Evolutionary conservation across 2,888 invertebrate species (phyloP), one percentile per base, ranked within the genome.

Genomic region (Lagria hirta): DNA sequence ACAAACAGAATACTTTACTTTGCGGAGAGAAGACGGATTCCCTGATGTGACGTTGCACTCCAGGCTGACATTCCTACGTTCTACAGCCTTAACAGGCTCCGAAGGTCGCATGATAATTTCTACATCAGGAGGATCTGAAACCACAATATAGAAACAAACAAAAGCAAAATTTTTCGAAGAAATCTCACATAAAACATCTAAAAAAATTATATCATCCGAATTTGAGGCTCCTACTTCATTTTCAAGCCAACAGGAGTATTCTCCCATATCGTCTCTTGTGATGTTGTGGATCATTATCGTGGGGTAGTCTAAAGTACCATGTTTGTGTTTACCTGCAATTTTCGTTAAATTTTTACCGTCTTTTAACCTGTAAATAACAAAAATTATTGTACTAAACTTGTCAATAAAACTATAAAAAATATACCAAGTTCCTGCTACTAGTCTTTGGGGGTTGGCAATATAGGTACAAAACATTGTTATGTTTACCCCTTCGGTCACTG

Each of bases 121-220:
- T 1, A 91, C 91, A 66, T 79, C 77, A 0, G 92, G 91, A 58
- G 86, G 84, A 74, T 80, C 91, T 91, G 73, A 5, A 7, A 10
- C 11, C 4, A 27, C 18, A 29, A 12, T 6, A 3, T 8, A 8
- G 14, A 16, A 11, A 33, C 8, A 36, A 17, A 41, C n/a, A 43
- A 26, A 20, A 43, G 14, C 27, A 11, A n/a, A n/a, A 15, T 20
- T 32, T 40, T n/a, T 14, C 3, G 8, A n/a, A 21, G 8, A 18
- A 13, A 8, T 82, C 88, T 84, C 75, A 93, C 93, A 91, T 48
- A 85, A 77, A 4, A 93, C 87, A 65, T 88, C 85, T 35, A 94
- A 82, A 58, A 81, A 79, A 40, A 89, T 83, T 56, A 75, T 78
- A 21, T 83, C 82, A n/a, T 83, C 80, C 5, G 90, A 87, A 51